Evolutionary conservation across 53 echinoderm and acorn worm species (phyloP), one percentile per base, ranked within the genome.

Genomic region (Pentamera pediparva): DNA sequence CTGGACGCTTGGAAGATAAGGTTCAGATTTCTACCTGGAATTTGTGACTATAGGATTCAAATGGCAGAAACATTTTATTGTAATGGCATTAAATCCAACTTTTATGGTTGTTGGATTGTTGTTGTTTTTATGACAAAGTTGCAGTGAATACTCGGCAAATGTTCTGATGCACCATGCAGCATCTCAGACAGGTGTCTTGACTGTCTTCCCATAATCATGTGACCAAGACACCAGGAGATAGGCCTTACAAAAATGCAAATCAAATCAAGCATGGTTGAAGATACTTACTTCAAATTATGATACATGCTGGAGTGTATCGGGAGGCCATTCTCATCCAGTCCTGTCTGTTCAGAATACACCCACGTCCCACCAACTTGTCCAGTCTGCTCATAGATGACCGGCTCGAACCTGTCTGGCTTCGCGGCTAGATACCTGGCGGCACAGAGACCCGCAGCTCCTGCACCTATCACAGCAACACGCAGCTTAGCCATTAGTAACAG

Each of bases 221-320:
- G n/a, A n/a, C n/a, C n/a, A n/a, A n/a, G n/a, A n/a, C n/a, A n/a
- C n/a, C n/a, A n/a, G n/a, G n/a, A n/a, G 43, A 41, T 15, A 41
- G 9, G 43, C 9, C 43, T 10, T 15, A 41, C 43, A 10, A 15
- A 10, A 41, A 41, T n/a, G 43, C 43, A 10, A 41, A 41, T 41
- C 15, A 41, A 9, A 10, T 41, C 15, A 9, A 41, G 43, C 15
- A 10, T 9, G 9, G 6, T 57, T 57, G 4, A 25, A 9, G 9
- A 32, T 3, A 41, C 75, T 78, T 65, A 83, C 87, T 38, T 83
- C 28, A 87, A 48, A 26, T 72, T 73, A 28, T 55, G n/a, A 47
- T 94, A 94, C 94, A 94, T 94, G 81, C 94, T 94, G 4, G 94
- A 90, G 53, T 94, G 94, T 18, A 94, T 79, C 0, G 90, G 85